Evolutionary conservation across 1,140 invertebrate genomes (phyloP).

Genomic region (Sipha flava): DNA sequence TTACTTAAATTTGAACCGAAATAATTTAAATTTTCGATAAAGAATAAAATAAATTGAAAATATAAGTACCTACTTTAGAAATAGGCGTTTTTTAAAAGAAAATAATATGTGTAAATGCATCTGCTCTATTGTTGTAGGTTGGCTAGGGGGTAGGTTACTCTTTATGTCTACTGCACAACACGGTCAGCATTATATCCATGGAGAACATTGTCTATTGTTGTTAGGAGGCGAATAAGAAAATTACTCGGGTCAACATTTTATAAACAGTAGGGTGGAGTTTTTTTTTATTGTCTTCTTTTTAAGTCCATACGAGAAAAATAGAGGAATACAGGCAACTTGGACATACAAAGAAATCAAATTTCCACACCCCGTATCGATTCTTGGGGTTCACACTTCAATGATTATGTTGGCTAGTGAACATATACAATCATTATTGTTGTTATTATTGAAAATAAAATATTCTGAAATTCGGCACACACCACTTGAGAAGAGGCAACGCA

Average conservation of each 20-base stretch:
- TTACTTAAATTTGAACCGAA: not conserved
- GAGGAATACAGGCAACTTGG: not conserved
- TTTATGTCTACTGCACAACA: not conserved
- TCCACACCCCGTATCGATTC: slow-evolving; percentile 20
- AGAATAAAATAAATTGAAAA: not conserved
- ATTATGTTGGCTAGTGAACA: not conserved
- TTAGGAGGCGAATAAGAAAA: slow-evolving; percentile 25
- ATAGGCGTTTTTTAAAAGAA: not conserved
- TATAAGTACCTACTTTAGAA: not conserved
- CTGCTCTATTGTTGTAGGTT: not conserved
- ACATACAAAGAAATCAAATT: slow-evolving; percentile 29
- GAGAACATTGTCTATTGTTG: not conserved
- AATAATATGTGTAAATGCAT: slow-evolving; percentile 10
- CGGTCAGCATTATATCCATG: not conserved
- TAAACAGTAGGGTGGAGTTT: slow-evolving; percentile 14
- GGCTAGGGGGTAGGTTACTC: not conserved
- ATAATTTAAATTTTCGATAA: slow-evolving; percentile 9
- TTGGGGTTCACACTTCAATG: slow-evolving; percentile 29
- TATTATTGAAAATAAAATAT: slow-evolving; percentile 25
- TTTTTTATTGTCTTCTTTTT: not conserved
- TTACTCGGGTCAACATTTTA: slow-evolving; percentile 22
- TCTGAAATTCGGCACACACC: slow-evolving; percentile 16
- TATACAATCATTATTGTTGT: not conserved
- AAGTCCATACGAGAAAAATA: not conserved
- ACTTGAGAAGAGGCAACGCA: slow-evolving; percentile 11